Conservation (phyloP, 2,888 invertebrate genomes). For the Tupiocoris notatus region DNA sequence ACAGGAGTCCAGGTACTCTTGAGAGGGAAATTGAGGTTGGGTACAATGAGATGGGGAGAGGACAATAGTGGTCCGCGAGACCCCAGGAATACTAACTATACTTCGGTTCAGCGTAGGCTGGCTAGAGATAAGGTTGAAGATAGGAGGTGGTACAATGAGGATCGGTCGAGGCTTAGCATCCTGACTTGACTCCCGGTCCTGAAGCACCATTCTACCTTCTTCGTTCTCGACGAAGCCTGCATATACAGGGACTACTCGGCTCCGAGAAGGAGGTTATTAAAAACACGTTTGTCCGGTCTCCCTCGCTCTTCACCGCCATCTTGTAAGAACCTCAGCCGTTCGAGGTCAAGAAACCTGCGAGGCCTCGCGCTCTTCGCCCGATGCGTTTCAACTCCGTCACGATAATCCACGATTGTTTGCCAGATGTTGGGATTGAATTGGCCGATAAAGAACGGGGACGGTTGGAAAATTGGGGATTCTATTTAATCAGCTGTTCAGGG, state of each 20-base stretch:
- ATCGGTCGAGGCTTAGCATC: background rate
- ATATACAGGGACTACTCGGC: background rate
- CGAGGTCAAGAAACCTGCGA: constrained; percentile 38
- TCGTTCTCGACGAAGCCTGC: background rate
- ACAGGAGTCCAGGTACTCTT: background rate
- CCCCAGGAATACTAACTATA: background rate
- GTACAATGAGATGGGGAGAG: background rate
- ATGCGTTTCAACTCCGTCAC: background rate
- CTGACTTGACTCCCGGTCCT: background rate
- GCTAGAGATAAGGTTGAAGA: background rate
- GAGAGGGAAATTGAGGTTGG: background rate
- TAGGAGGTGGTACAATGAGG: background rate
- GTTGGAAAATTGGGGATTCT: background rate
- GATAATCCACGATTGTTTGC: background rate
- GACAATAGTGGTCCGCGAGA: background rate
- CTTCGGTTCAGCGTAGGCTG: background rate
- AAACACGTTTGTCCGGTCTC: constrained; percentile 44
- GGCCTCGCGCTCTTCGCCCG: background rate
- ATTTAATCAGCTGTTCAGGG: background rate
- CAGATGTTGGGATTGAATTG: background rate
- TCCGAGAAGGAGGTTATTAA: constrained; percentile 39
- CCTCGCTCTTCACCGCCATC: constrained; percentile 30
- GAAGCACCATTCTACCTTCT: background rate
- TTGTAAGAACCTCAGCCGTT: constrained; percentile 28
- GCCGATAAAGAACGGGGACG: background rate